A percentile compares a stretch with the other conserved stretches of the same genome.
These are phyloP conservation scores for Cyclura pinguis DNA, from an alignment of 2,797 vertebrate species.

Conservation along the genomic window DNA sequence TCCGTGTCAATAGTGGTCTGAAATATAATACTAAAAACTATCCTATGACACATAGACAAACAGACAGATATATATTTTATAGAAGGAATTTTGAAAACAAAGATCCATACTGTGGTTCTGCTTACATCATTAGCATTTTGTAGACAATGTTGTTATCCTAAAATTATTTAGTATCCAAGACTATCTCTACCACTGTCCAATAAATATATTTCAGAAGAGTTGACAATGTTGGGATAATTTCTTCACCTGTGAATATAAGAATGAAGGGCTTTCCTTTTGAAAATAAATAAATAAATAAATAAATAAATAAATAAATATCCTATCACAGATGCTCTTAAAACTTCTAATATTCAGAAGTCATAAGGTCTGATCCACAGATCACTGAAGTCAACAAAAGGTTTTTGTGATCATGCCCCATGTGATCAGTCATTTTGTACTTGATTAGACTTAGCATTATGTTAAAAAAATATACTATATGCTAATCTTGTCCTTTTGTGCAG, in stretches of 20 bases:
- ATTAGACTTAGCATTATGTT: constrained; percentile 14
- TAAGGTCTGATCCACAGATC: background rate
- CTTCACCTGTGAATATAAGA: background rate
- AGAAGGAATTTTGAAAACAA: constrained; percentile 27
- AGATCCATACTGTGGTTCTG: constrained; percentile 26
- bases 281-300: too few species aligned
- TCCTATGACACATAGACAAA: too few species aligned
- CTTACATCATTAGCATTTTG: background rate
- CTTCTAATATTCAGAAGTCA: constrained; percentile 6
- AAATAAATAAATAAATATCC: too few species aligned
- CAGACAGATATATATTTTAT: too few species aligned
- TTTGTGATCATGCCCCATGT: constrained; percentile 1
- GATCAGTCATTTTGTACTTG: constrained; percentile 4
- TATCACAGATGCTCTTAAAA: background rate
- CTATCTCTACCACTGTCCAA: background rate
- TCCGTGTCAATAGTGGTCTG: constrained; percentile 53
- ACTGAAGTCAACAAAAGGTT: constrained; percentile 16
- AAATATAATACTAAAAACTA: constrained; percentile 47
- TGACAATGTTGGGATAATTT: background rate
- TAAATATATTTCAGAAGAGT: too few species aligned
- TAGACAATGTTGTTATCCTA: background rate
- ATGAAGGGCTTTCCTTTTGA: background rate
- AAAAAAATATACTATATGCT: constrained; percentile 21
- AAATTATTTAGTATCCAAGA: background rate
- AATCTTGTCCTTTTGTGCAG: constrained; percentile 26